Conservation (phyloP, 2,888 invertebrate species). For the Plutella xylostella region DNA sequence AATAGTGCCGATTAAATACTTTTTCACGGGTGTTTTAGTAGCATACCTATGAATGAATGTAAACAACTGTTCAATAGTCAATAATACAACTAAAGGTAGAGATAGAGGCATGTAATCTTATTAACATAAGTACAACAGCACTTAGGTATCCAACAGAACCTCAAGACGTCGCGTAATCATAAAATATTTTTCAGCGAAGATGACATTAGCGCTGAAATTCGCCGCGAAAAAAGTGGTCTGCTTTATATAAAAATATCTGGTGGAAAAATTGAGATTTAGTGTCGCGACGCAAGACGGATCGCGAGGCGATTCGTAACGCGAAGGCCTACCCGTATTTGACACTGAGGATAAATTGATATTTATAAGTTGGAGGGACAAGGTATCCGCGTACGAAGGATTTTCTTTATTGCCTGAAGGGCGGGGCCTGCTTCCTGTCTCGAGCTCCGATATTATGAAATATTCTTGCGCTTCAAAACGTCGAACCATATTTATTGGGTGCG, state of each 20-base stretch:
- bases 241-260: slow-evolving; percentile 25
- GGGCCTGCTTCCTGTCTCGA: slow-evolving; percentile 57
- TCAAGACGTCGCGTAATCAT: too few relatives aligned
- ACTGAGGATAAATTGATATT: slow-evolving; percentile 67
- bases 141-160: too few relatives aligned
- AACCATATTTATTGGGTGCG: slow-evolving; percentile 62
- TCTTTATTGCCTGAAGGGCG: slow-evolving; percentile 63
- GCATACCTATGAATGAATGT: too few relatives aligned
- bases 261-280: slow-evolving; percentile 43
- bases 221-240: slow-evolving; percentile 16
- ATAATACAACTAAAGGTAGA: too few relatives aligned
- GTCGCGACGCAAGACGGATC: slow-evolving; percentile 37
- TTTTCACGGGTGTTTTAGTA: too few relatives aligned
- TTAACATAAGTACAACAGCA: too few relatives aligned
- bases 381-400: slow-evolving; percentile 61
- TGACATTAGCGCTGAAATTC: not conserved
- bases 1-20: too few relatives aligned
- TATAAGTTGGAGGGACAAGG: slow-evolving; percentile 63
- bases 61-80: too few relatives aligned
- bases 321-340: slow-evolving; percentile 59
- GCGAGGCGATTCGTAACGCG: slow-evolving; percentile 49
- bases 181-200: too few relatives aligned
- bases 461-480: slow-evolving; percentile 61
- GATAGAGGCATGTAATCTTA: too few relatives aligned
- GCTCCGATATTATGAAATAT: slow-evolving; percentile 64